Evolutionary conservation across 2,888 invertebrate species (phyloP), one percentile per base, ranked within the genome.

Genomic region (Microplitis deprimator): DNA sequence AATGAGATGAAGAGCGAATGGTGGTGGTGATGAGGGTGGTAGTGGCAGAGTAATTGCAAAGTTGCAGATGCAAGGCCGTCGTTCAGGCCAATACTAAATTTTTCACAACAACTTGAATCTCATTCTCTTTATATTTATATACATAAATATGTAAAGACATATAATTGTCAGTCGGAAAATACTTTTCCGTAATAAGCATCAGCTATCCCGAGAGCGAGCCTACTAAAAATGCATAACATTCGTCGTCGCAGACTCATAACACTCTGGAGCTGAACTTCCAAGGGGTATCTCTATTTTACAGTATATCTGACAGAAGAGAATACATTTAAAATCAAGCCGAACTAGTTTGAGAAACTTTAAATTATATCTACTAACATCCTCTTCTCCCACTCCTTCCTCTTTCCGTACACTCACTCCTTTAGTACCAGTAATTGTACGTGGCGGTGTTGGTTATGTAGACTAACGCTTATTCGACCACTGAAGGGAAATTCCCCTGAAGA

Each of bases 291-390:
- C 81, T 74, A 71, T 40, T 75, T 76, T 70, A 75, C 79, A 82
- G 81, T 83, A 85, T 87, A 83, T 83, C 82, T 84, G 84, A 85
- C 85, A 82, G 80, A 75, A 79, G 81, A 78, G 83, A 85, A 84
- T 84, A 82, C 83, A 86, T 88, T 83, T 80, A 85, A 88, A 85
- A 88, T 88, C 86, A 84, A 87, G 82, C 83, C 67, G 74, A 79
- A 81, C 82, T 81, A 84, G 85, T 85, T 87, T 85, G 84, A 83
- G 85, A 84, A 88, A 88, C 84, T 88, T 88, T 84, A 87, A 88
- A 88, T 88, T 88, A 86, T 86, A 86, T 84, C 82, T 82, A 83
- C 77, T 77, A 80, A 84, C 84, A 79, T 79, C 78, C 76, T 78
- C 75, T 73, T 65, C 72, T 69, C 38, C 60, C 75, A 40, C 65